Base-by-base conservation (phyloP, 2,888 invertebrate species). In the Thereva nobilitata region DNA sequence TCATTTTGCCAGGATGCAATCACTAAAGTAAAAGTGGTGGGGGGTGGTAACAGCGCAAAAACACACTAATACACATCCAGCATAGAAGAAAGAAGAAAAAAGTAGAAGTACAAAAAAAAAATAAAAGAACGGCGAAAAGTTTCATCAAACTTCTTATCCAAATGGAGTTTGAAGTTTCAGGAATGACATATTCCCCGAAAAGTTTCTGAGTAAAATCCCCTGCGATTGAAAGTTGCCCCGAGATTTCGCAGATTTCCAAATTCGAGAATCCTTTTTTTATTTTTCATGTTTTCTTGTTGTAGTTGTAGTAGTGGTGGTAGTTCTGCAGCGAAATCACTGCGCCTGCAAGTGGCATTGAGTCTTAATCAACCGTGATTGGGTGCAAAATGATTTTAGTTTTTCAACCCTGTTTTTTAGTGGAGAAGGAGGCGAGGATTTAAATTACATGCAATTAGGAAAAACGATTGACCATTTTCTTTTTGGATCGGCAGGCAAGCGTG, bases 1-100 rank as follows among this genome's bases (percentile, higher is more conserved):
- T 49, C 53, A 50, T 50, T 53, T 53, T 53, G 38, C 38, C n/a
- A 38, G 38, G 23, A n/a, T 53, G 53, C 53, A 53, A 40, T 53
- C 53, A 53, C 10, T n/a, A 40, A n/a, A 10, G n/a, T 23, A 23
- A 23, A 23, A 23, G 23, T 23, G 23, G 23, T 23, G 23, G 23
- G 23, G 23, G 23, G 23, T 23, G 23, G 23, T 23, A 23, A 2
- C 23, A 23, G 23, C 23, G 23, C 23, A 23, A 23, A 23, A 23
- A 23, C 23, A 23, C 23, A 23, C 23, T 23, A 23, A 23, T 23
- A 23, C 23, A 23, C 23, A 23, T 23, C 23, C 23, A 23, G 23
- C 1, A 23, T 23, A 23, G 23, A 23, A 23, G 23, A 23, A 23
- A 23, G 23, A 23, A 23, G 2, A 23, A 23, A 23, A 23, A 23